Evolutionary conservation across 2,113 vertebrate genomes (phyloP).

Genomic region (Apus apus): DNA sequence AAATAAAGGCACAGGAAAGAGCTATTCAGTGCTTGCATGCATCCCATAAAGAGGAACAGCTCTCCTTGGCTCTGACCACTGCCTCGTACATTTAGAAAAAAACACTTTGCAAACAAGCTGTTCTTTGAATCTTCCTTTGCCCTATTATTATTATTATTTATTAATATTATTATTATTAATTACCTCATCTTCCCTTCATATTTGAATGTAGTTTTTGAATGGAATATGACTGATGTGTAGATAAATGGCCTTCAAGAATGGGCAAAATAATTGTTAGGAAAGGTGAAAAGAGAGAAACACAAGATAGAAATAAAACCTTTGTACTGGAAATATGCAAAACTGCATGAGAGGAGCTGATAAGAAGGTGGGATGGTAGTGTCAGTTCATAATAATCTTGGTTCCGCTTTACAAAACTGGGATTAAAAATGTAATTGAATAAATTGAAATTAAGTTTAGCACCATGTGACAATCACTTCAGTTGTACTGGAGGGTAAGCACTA

Average conservation of each 20-base stretch:
- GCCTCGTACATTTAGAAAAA: neutral
- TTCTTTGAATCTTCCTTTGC: neutral
- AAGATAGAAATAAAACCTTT: neutral
- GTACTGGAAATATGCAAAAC: neutral
- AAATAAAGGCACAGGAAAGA: slow-evolving; percentile 38
- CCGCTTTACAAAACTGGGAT: neutral
- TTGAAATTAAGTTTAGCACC: neutral
- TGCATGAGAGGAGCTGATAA: neutral
- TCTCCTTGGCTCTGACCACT: neutral
- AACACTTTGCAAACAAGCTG: neutral
- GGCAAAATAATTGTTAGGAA: neutral
- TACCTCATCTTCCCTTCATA: neutral
- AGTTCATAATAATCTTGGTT: neutral
- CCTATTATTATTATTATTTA: neutral
- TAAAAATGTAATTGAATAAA: neutral
- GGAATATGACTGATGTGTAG: neutral
- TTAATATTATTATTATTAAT: neutral
- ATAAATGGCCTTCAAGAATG: neutral
- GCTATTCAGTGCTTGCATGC: neutral
- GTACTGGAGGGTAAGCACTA: neutral
- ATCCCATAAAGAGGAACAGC: neutral
- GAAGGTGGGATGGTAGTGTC: neutral
- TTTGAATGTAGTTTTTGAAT: neutral
- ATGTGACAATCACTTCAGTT: neutral
- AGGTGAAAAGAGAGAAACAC: neutral